Evolutionary conservation across 2,888 invertebrate genomes (phyloP), one percentile per base, ranked within the genome.

Genomic region (Rhabditoides inermis): DNA sequence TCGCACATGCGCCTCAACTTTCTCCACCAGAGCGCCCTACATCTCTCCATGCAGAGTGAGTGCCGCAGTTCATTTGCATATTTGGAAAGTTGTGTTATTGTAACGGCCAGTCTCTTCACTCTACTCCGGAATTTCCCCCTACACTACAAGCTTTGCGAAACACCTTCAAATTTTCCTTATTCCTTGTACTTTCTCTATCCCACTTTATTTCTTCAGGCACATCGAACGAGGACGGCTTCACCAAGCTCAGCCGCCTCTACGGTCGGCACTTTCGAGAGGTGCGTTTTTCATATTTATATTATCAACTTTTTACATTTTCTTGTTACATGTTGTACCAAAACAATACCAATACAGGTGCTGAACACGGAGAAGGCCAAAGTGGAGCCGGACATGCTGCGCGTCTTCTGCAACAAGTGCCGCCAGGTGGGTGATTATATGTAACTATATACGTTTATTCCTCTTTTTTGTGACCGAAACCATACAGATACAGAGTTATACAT

Each of bases 361-460:
- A 61, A 65, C 45, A 51, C 58, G 2, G 69, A 64, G 39, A 50
- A 56, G 53, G 55, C 59, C 2, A 61, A 63, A 48, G 51, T 68
- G 22, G 62, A 62, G 20, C 52, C 58, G 4, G 58, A 60, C 25
- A 56, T 62, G 18, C 61, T 56, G 49, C 58, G 64, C 37, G 54
- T 53, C 18, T 60, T 68, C 32, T 69, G 69, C 48, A 58, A 56
- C 48, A 65, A 60, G 18, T 69, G 69, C 49, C 56, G 58, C 45
- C 60, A 65, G 51, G 65, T 67, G 18, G 46, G 65, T 12, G 49
- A 56, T 5, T 60, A 57, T 36, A 56, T 50, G 37, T 60, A 61
- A 10, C 41, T n/a, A n/a, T n/a, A n/a, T n/a, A n/a, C n/a, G n/a
- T n/a, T n/a, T n/a, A n/a, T n/a, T n/a, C n/a, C n/a, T n/a, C n/a